Conservation (phyloP, 2,113 vertebrate genomes). For the Scalopus aquaticus region DNA sequence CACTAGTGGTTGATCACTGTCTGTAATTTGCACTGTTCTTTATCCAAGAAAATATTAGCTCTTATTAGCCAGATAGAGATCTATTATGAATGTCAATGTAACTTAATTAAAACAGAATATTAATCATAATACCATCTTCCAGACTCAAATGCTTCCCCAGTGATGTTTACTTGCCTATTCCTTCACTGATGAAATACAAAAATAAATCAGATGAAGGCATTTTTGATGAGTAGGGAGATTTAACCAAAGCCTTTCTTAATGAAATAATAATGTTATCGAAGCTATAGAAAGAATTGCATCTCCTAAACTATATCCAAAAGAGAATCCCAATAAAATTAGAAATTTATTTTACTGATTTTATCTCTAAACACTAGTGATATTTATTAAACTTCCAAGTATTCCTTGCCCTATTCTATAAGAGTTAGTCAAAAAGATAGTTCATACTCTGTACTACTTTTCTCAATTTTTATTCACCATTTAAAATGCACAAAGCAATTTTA, state of each 20-base stretch:
- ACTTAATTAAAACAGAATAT: conserved; percentile 77
- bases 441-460: not conserved
- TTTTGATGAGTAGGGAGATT: conserved; percentile 64
- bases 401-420: not conserved
- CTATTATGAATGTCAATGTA: conserved; percentile 73
- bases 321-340: conserved; percentile 41
- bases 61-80: conserved; percentile 72
- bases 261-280: conserved; percentile 64
- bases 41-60: conserved; percentile 72
- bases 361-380: conserved; percentile 12
- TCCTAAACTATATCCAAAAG: conserved; percentile 36
- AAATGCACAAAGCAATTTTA: not conserved
- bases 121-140: conserved; percentile 69
- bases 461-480: conserved; percentile 10
- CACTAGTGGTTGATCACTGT: conserved; percentile 59
- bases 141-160: conserved; percentile 36
- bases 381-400: conserved; percentile 20
- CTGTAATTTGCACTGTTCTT: conserved; percentile 66
- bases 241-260: conserved; percentile 76
- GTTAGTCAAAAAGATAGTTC: not conserved
- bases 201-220: conserved; percentile 62
- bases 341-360: conserved; percentile 29
- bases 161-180: conserved; percentile 54
- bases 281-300: conserved; percentile 28
- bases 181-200: conserved; percentile 61